Percentiles rank a stretch among this genome's conserved stretches.
phyloP scores from a whole-genome alignment of 1,140 invertebrate genomes.

The Aphelinus certus region DNA sequence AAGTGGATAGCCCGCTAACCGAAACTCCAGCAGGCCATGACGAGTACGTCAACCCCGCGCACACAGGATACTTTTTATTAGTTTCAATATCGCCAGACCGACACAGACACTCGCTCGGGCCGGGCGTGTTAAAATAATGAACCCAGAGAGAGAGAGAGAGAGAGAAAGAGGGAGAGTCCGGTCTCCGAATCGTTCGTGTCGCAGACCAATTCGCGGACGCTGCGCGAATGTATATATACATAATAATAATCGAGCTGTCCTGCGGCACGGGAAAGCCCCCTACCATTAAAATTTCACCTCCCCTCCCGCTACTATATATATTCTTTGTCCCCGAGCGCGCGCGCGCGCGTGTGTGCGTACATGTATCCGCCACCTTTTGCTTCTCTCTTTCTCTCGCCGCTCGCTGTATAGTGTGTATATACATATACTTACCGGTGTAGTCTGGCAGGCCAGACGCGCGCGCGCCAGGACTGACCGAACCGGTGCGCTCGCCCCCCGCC shows the following conservation, averaged over 20 bases:
- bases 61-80: constrained; percentile 32
- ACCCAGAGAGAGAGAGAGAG: no score
- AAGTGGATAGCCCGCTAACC: no score
- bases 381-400: constrained; percentile 9
- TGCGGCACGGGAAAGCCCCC: no score
- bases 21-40: constrained; percentile 7
- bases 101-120: no score
- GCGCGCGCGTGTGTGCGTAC: not conserved
- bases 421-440: not conserved
- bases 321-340: constrained; percentile 35
- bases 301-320: constrained; percentile 24
- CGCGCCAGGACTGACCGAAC: constrained; percentile 32
- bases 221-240: no score
- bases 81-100: constrained; percentile 9
- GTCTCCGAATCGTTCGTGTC: not conserved
- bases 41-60: not conserved
- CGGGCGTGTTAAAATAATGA: no score
- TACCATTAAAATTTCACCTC: constrained; percentile 6
- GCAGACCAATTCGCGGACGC: no score
- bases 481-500: constrained; percentile 1
- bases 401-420: no score
- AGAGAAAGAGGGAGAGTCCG: not conserved
- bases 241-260: no score
- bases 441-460: constrained; percentile 20
- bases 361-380: constrained; percentile 14